A percentile compares a stretch with the other conserved stretches of the same genome.
Conservation (phyloP, 2,888 invertebrate species). For the Poecilobothrus nobilitatus region DNA sequence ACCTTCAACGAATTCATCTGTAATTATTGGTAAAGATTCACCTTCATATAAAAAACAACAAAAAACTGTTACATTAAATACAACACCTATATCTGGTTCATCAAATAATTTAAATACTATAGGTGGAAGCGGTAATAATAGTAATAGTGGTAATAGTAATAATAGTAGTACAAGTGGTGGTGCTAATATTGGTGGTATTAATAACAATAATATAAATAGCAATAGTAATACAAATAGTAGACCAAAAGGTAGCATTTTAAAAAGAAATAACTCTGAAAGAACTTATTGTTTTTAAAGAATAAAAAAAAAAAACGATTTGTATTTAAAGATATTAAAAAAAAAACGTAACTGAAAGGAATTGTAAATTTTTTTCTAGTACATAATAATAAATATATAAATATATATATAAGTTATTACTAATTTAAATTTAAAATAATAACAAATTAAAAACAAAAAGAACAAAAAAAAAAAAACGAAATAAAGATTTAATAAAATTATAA, state of each 20-base stretch:
- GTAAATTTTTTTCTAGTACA: background rate
- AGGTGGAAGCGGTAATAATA: background rate
- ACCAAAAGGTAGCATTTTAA: conserved; percentile 9
- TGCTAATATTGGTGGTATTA: background rate
- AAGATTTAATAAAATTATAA: background rate
- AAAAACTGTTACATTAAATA: background rate
- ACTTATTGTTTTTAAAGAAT: conserved; percentile 24
- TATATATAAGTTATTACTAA: too few species aligned
- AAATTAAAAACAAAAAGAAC: too few species aligned
- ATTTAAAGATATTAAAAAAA: background rate
- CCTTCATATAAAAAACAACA: background rate
- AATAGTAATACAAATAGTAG: background rate
- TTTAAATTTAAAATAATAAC: too few species aligned
- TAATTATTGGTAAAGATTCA: background rate
- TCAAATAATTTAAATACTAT: background rate
- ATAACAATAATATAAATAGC: background rate
- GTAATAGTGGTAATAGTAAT: background rate
- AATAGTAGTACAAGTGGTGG: conserved; percentile 3
- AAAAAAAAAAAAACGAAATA: background rate
- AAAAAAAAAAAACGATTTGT: background rate
- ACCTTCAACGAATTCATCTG: background rate
- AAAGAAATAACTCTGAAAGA: conserved; percentile 24
- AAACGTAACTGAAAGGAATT: background rate
- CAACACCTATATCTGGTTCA: background rate
- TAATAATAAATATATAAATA: too few species aligned